A percentile compares a stretch with the other conserved stretches of the same genome.
These are phyloP conservation scores for Montipora capricornis DNA, from an alignment of 64 coral and sea anemone genomes.

Conservation along the genomic window DNA sequence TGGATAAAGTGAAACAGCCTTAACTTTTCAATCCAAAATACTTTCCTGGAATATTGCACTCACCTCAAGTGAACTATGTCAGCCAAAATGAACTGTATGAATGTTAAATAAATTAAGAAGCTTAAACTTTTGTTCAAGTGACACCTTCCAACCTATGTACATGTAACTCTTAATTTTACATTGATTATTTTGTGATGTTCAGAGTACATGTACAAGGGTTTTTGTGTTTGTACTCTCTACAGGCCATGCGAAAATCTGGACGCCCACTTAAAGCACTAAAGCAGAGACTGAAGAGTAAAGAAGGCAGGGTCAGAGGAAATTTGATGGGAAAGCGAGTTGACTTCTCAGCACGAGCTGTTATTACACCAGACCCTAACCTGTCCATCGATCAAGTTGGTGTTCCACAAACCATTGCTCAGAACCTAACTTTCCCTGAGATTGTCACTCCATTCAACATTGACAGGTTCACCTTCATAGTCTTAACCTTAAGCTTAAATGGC, in stretches of 20 bases:
- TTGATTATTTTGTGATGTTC: too few species aligned
- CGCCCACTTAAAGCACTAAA: slow-evolving; percentile 97
- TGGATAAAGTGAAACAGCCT: too few species aligned
- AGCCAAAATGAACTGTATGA: too few species aligned
- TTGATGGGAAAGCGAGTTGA: slow-evolving; percentile 99
- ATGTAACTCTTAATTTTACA: too few species aligned
- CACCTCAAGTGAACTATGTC: too few species aligned
- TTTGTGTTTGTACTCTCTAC: not conserved
- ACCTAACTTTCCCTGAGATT: slow-evolving; percentile 98
- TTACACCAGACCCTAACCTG: slow-evolving; percentile 96
- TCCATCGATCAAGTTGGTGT: slow-evolving; percentile 99
- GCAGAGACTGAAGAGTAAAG: slow-evolving; percentile 98
- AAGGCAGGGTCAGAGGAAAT: slow-evolving; percentile 98
- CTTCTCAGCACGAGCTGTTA: slow-evolving; percentile 98
- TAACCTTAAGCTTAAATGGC: too few species aligned
- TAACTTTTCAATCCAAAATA: too few species aligned
- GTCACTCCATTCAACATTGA: slow-evolving; percentile 99
- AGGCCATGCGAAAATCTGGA: slow-evolving; percentile 99
- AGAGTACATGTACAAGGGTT: too few species aligned
- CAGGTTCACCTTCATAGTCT: slow-evolving; percentile 41
- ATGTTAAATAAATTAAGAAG: too few species aligned
- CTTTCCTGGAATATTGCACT: too few species aligned
- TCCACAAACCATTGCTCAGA: slow-evolving; percentile 97
- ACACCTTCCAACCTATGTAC: too few species aligned
- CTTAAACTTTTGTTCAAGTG: too few species aligned